Conservation (phyloP, 2,113 vertebrate species). For the mouse (Mus musculus) region DNA sequence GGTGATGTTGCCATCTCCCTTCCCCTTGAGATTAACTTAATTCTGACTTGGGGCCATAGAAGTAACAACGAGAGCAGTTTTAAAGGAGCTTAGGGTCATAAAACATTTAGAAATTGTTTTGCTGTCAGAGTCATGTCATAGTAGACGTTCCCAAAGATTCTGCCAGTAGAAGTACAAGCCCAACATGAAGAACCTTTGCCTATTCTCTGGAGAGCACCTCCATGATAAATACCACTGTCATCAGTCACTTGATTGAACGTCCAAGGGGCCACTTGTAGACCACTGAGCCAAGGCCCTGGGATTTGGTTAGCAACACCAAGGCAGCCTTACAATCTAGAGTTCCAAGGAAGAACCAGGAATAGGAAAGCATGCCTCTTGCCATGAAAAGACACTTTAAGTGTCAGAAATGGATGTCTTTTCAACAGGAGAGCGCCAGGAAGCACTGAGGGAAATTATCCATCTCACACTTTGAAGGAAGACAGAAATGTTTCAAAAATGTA, state of each 20-base stretch:
- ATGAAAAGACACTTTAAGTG: constrained; percentile 18
- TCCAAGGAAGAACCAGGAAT: constrained; percentile 19
- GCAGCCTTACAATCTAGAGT: neutral
- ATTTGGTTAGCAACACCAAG: neutral
- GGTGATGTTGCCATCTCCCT: constrained; percentile 81
- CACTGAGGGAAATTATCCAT: neutral
- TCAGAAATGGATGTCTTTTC: constrained; percentile 64
- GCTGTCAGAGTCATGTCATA: constrained; percentile 78
- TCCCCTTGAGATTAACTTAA: constrained; percentile 84
- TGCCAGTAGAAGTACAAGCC: constrained; percentile 73
- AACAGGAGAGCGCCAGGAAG: constrained; percentile 42
- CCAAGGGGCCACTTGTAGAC: neutral
- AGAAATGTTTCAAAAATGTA: constrained; percentile 52
- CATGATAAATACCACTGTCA: constrained; percentile 74
- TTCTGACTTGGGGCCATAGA: constrained; percentile 85
- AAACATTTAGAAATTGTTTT: constrained; percentile 87
- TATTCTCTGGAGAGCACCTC: constrained; percentile 77
- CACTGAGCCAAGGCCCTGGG: neutral
- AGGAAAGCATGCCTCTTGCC: constrained; percentile 29
- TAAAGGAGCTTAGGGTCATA: constrained; percentile 83
- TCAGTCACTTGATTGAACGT: constrained; percentile 29
- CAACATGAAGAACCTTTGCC: constrained; percentile 69
- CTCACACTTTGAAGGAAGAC: constrained; percentile 20
- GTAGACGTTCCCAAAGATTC: constrained; percentile 79
- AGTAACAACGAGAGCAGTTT: constrained; percentile 86